phyloP scores from a whole-genome alignment of 2,113 vertebrate species.

The Glareola pratincola region DNA sequence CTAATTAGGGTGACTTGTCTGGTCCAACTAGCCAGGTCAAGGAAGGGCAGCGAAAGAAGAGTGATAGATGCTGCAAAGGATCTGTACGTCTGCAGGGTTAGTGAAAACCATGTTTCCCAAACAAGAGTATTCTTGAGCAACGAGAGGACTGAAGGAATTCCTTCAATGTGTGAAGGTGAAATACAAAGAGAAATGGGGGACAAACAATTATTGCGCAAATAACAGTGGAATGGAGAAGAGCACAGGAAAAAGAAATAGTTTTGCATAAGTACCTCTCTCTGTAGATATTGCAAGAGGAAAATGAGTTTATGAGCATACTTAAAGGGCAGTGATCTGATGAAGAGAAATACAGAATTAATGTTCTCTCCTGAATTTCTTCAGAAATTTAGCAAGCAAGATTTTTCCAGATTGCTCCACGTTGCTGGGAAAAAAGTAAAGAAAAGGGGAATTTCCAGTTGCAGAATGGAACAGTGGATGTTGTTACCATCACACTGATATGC shows the following conservation, averaged over 20 bases:
- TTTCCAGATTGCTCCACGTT: not conserved
- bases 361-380: not conserved
- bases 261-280: not conserved
- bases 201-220: not conserved
- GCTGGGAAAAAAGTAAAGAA: not conserved
- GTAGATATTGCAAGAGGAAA: not conserved
- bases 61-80: not conserved
- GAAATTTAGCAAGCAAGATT: not conserved
- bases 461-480: not conserved
- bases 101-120: not conserved
- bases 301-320: not conserved
- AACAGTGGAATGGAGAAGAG: not conserved
- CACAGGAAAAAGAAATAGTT: not conserved
- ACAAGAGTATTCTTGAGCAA: not conserved
- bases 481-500: too few species aligned
- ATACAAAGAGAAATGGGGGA: not conserved
- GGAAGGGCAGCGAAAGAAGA: not conserved
- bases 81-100: not conserved
- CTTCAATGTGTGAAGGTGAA: conserved; percentile 5
- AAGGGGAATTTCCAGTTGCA: not conserved
- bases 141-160: not conserved
- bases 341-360: not conserved
- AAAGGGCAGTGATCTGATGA: conserved; percentile 23
- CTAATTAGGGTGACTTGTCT: not conserved
- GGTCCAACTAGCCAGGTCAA: not conserved